Evolutionary conservation across 2,113 vertebrate genomes (phyloP).

Genomic region (Mustelus asterias): DNA sequence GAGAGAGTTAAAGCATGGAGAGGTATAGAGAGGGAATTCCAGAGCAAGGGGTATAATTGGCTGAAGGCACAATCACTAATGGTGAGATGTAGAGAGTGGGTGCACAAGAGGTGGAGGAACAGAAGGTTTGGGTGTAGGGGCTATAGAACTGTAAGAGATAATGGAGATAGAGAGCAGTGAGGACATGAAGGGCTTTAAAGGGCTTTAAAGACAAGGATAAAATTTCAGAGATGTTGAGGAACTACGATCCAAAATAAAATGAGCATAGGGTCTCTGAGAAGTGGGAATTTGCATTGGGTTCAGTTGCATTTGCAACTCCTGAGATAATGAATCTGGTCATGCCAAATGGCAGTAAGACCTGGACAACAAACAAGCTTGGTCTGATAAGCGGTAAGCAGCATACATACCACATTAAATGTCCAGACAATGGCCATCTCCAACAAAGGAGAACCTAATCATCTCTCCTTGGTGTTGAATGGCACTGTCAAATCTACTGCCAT

Average conservation of each 20-base stretch:
- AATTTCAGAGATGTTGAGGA: background rate
- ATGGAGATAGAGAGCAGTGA: background rate
- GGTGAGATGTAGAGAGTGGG: background rate
- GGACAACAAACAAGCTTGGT: too few relatives aligned
- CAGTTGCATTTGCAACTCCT: too few relatives aligned
- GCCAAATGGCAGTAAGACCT: too few relatives aligned
- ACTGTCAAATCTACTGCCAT: too few relatives aligned
- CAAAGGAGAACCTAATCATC: too few relatives aligned
- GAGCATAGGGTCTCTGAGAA: background rate
- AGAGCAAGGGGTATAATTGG: background rate
- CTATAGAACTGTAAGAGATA: background rate
- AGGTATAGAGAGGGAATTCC: too few relatives aligned
- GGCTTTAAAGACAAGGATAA: background rate
- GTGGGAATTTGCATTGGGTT: too few relatives aligned
- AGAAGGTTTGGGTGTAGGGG: background rate
- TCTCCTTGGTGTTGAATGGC: too few relatives aligned
- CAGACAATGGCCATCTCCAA: too few relatives aligned
- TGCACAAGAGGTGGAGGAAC: background rate
- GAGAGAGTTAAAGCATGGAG: background rate
- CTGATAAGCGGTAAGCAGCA: too few relatives aligned
- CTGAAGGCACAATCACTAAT: background rate
- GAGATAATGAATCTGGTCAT: too few relatives aligned
- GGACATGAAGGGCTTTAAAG: background rate
- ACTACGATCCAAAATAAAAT: background rate
- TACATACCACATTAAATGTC: too few relatives aligned